Conservation (phyloP, 1,140 invertebrate genomes). For the Sesamia nonagrioides region DNA sequence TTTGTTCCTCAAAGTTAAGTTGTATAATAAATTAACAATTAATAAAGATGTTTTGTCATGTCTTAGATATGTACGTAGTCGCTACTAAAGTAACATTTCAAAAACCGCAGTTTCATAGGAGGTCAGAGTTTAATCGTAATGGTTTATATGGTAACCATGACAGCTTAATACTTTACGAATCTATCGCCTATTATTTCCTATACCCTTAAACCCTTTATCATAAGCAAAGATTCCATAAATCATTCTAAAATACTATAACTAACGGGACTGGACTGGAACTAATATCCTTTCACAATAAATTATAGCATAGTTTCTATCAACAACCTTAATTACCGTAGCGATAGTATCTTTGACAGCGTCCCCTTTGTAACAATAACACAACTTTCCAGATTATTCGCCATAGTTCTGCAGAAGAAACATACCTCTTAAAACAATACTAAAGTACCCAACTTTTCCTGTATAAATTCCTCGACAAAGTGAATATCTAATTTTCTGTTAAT, state of each 20-base stretch:
- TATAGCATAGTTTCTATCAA: constrained; percentile 9
- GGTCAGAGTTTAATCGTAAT: neutral
- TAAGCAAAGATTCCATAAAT: constrained; percentile 9
- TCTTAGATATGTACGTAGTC: too few species aligned
- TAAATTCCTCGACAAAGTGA: constrained; percentile 43
- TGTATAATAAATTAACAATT: too few species aligned
- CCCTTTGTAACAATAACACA: constrained; percentile 6
- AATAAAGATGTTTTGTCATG: too few species aligned
- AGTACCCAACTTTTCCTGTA: constrained; percentile 2
- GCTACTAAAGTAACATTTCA: too few species aligned
- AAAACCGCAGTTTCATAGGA: neutral
- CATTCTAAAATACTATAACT: constrained; percentile 11
- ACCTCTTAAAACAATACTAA: constrained; percentile 40
- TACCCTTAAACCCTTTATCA: neutral
- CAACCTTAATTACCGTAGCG: constrained; percentile 27
- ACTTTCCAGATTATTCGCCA: neutral
- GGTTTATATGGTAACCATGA: neutral
- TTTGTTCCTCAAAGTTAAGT: too few species aligned
- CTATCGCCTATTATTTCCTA: constrained; percentile 1
- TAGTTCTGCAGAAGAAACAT: constrained; percentile 29
- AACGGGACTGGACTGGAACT: too few species aligned
- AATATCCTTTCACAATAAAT: constrained; percentile 29
- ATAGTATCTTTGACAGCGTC: constrained; percentile 16
- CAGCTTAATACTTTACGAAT: constrained; percentile 22
- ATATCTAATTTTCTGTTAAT: constrained; percentile 51